Base-by-base conservation (phyloP, 2,888 invertebrate species). In the Tenthredo scrophulariae region DNA sequence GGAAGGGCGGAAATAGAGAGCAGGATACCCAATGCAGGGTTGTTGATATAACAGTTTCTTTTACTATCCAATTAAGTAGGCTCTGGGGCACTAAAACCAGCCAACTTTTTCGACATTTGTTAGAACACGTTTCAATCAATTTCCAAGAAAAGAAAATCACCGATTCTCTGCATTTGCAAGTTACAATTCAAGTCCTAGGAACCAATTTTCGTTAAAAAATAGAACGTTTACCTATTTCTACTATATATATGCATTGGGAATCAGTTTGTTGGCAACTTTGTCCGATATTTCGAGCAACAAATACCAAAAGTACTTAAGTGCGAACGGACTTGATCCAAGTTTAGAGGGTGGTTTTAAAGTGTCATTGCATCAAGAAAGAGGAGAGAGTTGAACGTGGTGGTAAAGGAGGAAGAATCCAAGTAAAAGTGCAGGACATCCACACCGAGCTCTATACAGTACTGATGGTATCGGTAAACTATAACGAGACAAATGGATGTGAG, bases 401-500 rank as follows among this genome's bases (percentile, higher is more conserved):
- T 26, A 62, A 80, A 62, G 62, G 10, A 62, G 33, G 18, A 80
- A 62, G 80, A 65, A 62, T 80, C n/a, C 15, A 62, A 40, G 80
- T 37, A 65, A 67, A 70, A 70, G 83, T 65, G 83, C 26, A 54
- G 54, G 29, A 83, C 40, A 70, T 22, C 46, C 22, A 43, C 33
- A 29, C 33, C 62, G 29, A 46, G 70, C 67, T 67, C 46, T 15
- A 29, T 29, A 50, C 62, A 62, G 77, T 77, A 33, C 67, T 33
- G 65, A 0, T 54, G 85, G 88, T 91, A 91, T 91, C 92, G 91
- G 91, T 91, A 92, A 92, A 91, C 90, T 91, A 90, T 91, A 92
- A 92, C 90, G 90, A 91, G 92, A 91, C 92, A 92, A 91, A 92
- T 91, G 91, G 91, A 90, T 91, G 90, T 90, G 89, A 89, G 89